Base-by-base conservation (phyloP, 2,113 vertebrate genomes). In the Barbus barbus region DNA sequence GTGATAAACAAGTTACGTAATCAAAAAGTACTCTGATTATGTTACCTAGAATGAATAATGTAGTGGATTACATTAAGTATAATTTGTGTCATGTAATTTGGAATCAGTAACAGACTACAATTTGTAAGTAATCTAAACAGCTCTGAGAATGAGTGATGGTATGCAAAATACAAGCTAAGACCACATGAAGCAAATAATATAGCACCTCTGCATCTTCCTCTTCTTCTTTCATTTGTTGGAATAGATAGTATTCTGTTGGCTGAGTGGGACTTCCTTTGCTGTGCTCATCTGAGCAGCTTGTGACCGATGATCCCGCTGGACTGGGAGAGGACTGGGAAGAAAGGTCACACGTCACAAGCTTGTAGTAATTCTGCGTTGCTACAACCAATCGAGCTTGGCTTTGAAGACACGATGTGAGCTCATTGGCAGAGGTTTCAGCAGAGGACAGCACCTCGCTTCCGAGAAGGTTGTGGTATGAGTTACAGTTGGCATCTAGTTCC, bases 311-410 rank as follows among this genome's bases (percentile, higher is more conserved):
- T 67, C 96, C 97, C 0, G 92, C 97, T 0, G 97, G 98, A 87
- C 97, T 99, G 1, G 97, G 97, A 1, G 98, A 97, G 0, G 98
- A 99, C 85, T 98, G 98, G 53, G 97, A 97, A 22, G 97, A 99
- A 78, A 99, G 92, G 91, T 99, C 98, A 60, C 98, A 99, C 0
- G 97, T 98, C 80, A 99, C 98, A 90, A 99, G 93, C 85, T 99
- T 99, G 77, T 99, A 99, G 87, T 99, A 99, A 93, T 99, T 99
- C 90, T 99, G 98, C 12, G 97, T 98, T 93, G 98, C 96, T 84
- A 98, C 96, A 20, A 98, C 97, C 0, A 99, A 94, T 46, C 96
- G 95, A 0, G 97, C 98, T 86, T 97, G 96, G 93, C 97, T 99
- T 91, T 98, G 96, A 90, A 97, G 95, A 90, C 97, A 98, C 5